These are phyloP conservation scores for Neuroscelio doddi DNA, from an alignment of 2,888 invertebrate genomes.

Conservation along the genomic window DNA sequence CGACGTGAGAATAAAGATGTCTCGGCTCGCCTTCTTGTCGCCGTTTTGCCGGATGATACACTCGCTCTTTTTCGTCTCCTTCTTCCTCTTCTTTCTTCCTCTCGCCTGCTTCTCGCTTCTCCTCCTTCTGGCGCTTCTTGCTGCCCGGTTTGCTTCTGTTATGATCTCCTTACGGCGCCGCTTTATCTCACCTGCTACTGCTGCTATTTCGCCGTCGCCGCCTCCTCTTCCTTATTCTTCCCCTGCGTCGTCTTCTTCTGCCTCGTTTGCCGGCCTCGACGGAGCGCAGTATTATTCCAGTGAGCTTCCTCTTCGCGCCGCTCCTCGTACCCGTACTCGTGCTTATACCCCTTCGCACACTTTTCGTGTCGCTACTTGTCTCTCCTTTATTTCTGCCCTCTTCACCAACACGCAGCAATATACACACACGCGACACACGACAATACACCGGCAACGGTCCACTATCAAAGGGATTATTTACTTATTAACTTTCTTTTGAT, in stretches of 20 bases:
- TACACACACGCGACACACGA: constrained; percentile 18
- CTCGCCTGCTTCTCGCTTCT: not conserved
- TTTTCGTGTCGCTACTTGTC: too few species aligned
- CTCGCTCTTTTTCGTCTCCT: constrained; percentile 7
- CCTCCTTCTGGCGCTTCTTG: too few species aligned
- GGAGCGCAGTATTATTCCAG: not conserved
- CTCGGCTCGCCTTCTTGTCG: constrained; percentile 14
- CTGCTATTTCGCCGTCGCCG: constrained; percentile 7
- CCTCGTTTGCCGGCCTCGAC: not conserved
- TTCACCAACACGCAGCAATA: not conserved
- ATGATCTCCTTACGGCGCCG: not conserved
- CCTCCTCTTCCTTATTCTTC: constrained; percentile 8
- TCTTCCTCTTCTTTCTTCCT: constrained; percentile 4
- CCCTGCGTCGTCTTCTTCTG: too few species aligned
- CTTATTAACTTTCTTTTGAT: not conserved
- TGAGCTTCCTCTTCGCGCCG: not conserved
- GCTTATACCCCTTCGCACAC: not conserved
- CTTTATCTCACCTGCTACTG: not conserved
- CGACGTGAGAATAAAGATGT: constrained; percentile 28
- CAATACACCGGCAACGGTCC: constrained; percentile 4
- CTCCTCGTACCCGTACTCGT: not conserved
- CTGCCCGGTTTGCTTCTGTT: too few species aligned
- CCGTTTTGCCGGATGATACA: constrained; percentile 31
- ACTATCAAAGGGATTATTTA: not conserved
- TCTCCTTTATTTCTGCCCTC: not conserved